Evolutionary conservation across 1,140 invertebrate species (phyloP), one percentile per base, ranked within the genome.

Genomic region (Pseudomyrmex pallidus): DNA sequence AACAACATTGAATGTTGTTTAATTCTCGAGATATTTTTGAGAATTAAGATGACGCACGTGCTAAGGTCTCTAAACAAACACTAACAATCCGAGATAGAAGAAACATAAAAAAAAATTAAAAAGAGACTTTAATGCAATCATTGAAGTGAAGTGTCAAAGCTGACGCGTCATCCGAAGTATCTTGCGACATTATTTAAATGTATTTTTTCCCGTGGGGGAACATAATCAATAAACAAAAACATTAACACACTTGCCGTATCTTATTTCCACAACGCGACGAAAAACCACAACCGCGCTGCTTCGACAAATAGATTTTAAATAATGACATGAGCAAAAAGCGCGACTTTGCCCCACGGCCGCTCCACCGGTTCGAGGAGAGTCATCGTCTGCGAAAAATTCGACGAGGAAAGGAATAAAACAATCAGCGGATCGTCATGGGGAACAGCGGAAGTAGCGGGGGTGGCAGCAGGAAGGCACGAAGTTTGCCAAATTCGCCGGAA

Each of bases 401-500:
- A 70, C 8, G 62, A n/a, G 20, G 59, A 50, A 70, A 48, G 17
- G 20, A 25, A n/a, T 12, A 4, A 25, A 59, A 70, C 46, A 57
- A 67, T 10, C 78, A 7, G 13, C n/a, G n/a, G 2, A 57, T 73
- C 85, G 91, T 74, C 83, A 96, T 96, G 96, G 96, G 96, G 74
- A 96, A 96, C 89, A 93, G 90, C 80, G 91, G 91, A 83, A 93
- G 93, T 86, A 92, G 92, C 92, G 90, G 84, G 66, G 72, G 73
- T 84, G 52, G 82, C 17, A 88, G 86, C 78, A 94, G 95, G 63
- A 95, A 96, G 90, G 95, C 95, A 76, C 94, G 95, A 87, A 96
- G 96, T 91, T 93, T 96, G 89, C 96, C 96, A 59, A 96, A 96
- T 90, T 96, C 96, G 74, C 96, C 96, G 87, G 96, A 96, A 95